phyloP scores from a whole-genome alignment of 2,113 vertebrate genomes.

The Coregonus clupeaformis region DNA sequence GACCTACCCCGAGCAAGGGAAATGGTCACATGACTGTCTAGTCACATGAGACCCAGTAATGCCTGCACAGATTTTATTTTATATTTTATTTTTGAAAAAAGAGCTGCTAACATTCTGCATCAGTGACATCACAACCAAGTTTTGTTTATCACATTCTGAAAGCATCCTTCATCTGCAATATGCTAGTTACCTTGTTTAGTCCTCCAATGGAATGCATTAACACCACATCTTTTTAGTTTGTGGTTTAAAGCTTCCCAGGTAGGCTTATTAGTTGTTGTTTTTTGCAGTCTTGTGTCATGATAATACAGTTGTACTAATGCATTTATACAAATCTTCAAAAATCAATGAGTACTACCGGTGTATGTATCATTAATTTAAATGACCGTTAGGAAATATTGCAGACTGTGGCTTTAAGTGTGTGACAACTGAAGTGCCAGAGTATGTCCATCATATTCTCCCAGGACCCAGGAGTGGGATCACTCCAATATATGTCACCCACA shows the following conservation, averaged over 20 bases:
- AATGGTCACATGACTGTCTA: conserved; percentile 58
- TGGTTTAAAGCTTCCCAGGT: not conserved
- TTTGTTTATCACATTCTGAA: not conserved
- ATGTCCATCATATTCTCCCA: not conserved
- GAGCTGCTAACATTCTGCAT: conserved; percentile 37
- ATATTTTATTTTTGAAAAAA: too few relatives aligned
- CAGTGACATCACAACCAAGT: conserved; percentile 12
- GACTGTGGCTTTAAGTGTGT: not conserved
- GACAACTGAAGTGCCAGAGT: not conserved
- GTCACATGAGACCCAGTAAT: conserved; percentile 36
- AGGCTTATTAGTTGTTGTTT: not conserved
- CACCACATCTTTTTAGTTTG: not conserved
- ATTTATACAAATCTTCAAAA: not conserved
- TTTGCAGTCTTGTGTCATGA: not conserved
- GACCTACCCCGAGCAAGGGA: conserved; percentile 54
- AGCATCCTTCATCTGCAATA: not conserved
- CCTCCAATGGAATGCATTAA: not conserved
- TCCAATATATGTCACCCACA: not conserved
- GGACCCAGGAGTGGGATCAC: not conserved
- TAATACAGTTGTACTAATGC: not conserved
- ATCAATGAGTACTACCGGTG: not conserved
- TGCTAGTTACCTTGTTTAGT: not conserved
- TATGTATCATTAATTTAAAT: too few relatives aligned
- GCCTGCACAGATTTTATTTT: conserved; percentile 52
- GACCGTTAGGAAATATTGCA: not conserved